These are phyloP conservation scores for Zoanthus sociatus DNA, from an alignment of 92 coral and sea anemone species.

Conservation along the genomic window DNA sequence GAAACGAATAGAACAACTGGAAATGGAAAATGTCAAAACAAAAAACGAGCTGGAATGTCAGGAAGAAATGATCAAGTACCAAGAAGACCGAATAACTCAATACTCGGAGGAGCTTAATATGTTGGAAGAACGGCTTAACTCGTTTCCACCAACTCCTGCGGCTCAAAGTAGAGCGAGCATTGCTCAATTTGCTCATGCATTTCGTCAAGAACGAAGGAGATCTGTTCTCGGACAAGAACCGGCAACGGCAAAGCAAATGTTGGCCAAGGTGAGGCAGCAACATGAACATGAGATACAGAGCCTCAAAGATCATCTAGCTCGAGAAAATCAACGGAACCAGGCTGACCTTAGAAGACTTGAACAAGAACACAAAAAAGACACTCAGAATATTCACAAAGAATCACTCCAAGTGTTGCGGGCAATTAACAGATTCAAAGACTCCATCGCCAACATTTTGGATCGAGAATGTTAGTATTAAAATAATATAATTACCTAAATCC, in stretches of 20 bases:
- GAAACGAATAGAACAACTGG: constrained; percentile 70
- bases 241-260: constrained; percentile 93
- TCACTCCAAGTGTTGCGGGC: constrained; percentile 83
- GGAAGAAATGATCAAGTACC: constrained; percentile 97
- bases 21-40: constrained; percentile 70
- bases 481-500: background rate
- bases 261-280: constrained; percentile 89
- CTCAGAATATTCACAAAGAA: constrained; percentile 90
- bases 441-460: constrained; percentile 83
- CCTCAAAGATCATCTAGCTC: constrained; percentile 74
- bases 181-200: constrained; percentile 61
- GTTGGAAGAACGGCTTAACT: constrained; percentile 73
- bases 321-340: constrained; percentile 82
- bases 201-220: constrained; percentile 70
- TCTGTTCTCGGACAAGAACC: constrained; percentile 76
- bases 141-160: constrained; percentile 72
- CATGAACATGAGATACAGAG: constrained; percentile 91
- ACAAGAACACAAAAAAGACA: constrained; percentile 86
- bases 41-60: constrained; percentile 88
- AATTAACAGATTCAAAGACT: constrained; percentile 94
- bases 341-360: constrained; percentile 89
- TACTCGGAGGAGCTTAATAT: constrained; percentile 84
- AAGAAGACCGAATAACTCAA: constrained; percentile 88
- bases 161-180: constrained; percentile 89
- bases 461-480: constrained; percentile 85